Conservation (phyloP, 2,888 invertebrate species). For the Empis stercorea region DNA sequence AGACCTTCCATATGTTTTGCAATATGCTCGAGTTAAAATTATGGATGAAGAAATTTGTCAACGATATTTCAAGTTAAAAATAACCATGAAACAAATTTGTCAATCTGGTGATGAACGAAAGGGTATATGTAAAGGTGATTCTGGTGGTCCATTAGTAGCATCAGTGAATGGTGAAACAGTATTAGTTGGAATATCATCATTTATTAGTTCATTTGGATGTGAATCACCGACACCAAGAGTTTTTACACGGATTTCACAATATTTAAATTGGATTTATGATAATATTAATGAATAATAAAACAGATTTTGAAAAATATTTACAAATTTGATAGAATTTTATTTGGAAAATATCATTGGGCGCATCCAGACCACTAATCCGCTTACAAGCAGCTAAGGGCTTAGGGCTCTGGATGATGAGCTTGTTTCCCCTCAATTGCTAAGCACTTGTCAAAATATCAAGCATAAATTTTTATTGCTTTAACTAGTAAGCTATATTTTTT, state of each 20-base stretch:
- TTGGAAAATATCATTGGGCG: too few relatives aligned
- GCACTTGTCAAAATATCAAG: too few relatives aligned
- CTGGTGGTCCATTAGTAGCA: constrained; percentile 14
- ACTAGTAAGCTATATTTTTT: too few relatives aligned
- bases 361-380: too few relatives aligned
- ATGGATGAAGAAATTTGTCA: constrained; percentile 25
- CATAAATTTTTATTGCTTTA: too few relatives aligned
- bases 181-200: constrained; percentile 29
- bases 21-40: constrained; percentile 24
- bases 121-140: neutral
- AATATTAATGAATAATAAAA: neutral
- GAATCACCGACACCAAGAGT: constrained; percentile 28
- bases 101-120: neutral
- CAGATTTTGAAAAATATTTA: too few relatives aligned
- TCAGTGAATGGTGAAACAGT: constrained; percentile 15
- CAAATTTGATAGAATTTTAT: too few relatives aligned
- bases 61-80: constrained; percentile 20
- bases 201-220: constrained; percentile 27
- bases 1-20: constrained; percentile 19
- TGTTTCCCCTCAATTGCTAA: too few relatives aligned
- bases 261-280: constrained; percentile 27
- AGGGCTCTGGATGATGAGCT: too few relatives aligned
- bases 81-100: constrained; percentile 24
- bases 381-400: too few relatives aligned
- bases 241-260: constrained; percentile 27